Evolutionary conservation across 2,797 vertebrate genomes (phyloP).

Genomic region (Tragelaphus eurycerus): DNA sequence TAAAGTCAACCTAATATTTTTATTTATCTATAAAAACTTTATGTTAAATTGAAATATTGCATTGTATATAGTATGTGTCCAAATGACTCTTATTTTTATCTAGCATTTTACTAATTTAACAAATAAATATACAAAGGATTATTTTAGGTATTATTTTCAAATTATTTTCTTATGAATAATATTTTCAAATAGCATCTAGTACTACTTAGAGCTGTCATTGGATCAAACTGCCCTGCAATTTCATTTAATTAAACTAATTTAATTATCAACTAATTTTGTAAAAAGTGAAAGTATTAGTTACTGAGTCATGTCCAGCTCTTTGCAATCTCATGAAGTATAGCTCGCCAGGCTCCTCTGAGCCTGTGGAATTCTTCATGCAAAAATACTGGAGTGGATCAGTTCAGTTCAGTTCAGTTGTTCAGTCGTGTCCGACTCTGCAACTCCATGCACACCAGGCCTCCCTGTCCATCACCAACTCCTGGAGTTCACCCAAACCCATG

Average conservation of each 20-base stretch:
- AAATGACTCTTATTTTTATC: not conserved
- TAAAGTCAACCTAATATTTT: not conserved
- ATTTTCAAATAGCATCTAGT: not conserved
- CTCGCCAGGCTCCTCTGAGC: not conserved
- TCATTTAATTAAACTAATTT: not conserved
- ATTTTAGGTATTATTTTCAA: not conserved
- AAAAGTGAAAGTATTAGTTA: not conserved
- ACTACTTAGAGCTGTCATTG: not conserved
- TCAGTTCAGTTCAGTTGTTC: too few species aligned
- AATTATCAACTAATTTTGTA: not conserved
- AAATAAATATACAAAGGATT: not conserved
- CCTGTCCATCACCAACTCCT: too few species aligned
- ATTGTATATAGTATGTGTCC: not conserved
- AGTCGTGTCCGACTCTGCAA: accelerated
- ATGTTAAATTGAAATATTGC: not conserved
- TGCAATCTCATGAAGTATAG: not conserved
- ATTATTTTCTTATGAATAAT: not conserved
- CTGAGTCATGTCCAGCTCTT: not conserved
- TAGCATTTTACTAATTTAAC: not conserved
- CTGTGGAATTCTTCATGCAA: not conserved
- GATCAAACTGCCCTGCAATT: not conserved
- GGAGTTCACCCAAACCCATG: too few species aligned
- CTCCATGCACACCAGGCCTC: too few species aligned
- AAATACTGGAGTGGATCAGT: not conserved
- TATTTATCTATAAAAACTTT: not conserved